Conservation (phyloP, 2,797 vertebrate species). For the Serranus cabrilla region DNA sequence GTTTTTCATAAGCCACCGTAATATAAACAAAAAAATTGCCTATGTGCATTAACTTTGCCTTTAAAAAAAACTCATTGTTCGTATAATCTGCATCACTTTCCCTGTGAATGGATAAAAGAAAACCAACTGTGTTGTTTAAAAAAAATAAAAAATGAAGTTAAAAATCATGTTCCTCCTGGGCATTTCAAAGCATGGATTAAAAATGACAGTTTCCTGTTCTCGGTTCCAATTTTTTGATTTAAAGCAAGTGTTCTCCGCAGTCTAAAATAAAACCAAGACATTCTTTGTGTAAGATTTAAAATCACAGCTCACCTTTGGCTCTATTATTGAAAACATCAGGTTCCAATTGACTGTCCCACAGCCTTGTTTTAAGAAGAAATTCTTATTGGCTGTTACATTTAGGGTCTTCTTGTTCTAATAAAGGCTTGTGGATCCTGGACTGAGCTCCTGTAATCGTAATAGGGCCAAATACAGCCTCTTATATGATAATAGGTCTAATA, state of each 20-base stretch:
- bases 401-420: conserved; percentile 7
- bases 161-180: neutral
- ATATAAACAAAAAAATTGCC: neutral
- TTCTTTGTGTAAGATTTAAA: conserved; percentile 14
- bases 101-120: conserved; percentile 6
- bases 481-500: conserved; percentile 6
- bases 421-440: conserved; percentile 8
- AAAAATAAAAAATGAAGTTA: neutral
- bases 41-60: neutral
- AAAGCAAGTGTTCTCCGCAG: conserved; percentile 20
- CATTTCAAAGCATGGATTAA: conserved; percentile 16
- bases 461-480: conserved; percentile 15
- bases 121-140: neutral
- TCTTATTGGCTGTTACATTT: conserved; percentile 24
- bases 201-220: conserved; percentile 24
- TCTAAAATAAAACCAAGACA: conserved; percentile 9
- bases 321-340: conserved; percentile 33
- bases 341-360: neutral
- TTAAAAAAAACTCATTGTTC: neutral
- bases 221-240: conserved; percentile 30
- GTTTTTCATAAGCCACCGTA: neutral
- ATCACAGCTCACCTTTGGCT: conserved; percentile 7
- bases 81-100: neutral
- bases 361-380: neutral
- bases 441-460: neutral